Evolutionary conservation across 2,888 invertebrate species (phyloP).

Genomic region (Tupiocoris notatus): DNA sequence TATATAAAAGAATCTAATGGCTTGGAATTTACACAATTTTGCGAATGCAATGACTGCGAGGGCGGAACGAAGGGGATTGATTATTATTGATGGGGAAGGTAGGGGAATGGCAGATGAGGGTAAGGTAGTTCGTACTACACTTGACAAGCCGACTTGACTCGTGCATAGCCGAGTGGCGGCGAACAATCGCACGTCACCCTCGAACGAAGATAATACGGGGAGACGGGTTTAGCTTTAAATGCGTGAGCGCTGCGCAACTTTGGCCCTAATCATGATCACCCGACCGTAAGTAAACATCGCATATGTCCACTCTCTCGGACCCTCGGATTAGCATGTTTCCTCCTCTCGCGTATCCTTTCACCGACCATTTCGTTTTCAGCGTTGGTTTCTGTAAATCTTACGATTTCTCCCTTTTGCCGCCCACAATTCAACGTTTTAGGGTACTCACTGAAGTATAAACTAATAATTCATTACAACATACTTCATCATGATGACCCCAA

Average conservation of each 20-base stretch:
- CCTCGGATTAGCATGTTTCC: conserved; percentile 29
- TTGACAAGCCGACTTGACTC: conserved; percentile 33
- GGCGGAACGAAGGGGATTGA: not conserved
- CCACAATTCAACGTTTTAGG: too few relatives aligned
- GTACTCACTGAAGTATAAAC: too few relatives aligned
- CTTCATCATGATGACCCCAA: too few relatives aligned
- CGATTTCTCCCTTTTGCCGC: too few relatives aligned
- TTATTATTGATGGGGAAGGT: not conserved
- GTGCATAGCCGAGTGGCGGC: conserved; percentile 29
- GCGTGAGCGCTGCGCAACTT: conserved; percentile 29
- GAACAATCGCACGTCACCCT: conserved; percentile 20
- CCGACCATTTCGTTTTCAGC: not conserved
- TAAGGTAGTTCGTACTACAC: conserved; percentile 10
- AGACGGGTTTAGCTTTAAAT: conserved; percentile 21
- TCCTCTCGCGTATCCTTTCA: not conserved
- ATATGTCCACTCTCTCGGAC: conserved; percentile 27
- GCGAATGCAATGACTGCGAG: not conserved
- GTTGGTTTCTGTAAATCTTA: too few relatives aligned
- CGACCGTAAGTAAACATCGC: conserved; percentile 33
- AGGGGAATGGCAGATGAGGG: not conserved
- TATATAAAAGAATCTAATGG: too few relatives aligned
- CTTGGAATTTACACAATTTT: not conserved
- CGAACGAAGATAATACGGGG: conserved; percentile 18
- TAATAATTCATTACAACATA: too few relatives aligned
- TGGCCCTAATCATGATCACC: conserved; percentile 23